These are phyloP conservation scores for Agrilus cyanescens DNA, from an alignment of 2,888 invertebrate species.

Conservation along the genomic window DNA sequence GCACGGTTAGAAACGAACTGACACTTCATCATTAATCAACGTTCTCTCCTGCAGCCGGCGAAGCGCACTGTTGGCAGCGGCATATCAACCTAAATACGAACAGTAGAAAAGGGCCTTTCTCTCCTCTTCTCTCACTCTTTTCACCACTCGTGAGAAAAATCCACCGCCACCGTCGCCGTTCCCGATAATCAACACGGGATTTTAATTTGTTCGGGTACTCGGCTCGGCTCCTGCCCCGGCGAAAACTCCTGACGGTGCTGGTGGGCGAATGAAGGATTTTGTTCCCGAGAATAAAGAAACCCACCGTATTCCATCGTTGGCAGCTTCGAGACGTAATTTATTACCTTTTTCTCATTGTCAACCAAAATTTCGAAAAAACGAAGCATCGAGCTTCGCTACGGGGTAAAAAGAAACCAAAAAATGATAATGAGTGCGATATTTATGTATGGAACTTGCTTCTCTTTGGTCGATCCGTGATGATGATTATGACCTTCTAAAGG, in stretches of 20 bases:
- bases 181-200: slow-evolving; percentile 32
- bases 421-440: no score
- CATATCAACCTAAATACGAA: slow-evolving; percentile 33
- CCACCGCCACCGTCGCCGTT: slow-evolving; percentile 30
- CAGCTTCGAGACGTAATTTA: no score
- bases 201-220: slow-evolving; percentile 30
- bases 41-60: slow-evolving; percentile 31
- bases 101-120: no score
- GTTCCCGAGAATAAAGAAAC: no score
- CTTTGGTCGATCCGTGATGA: no score
- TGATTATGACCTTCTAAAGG: no score
- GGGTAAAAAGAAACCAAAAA: no score
- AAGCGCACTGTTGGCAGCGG: slow-evolving; percentile 29
- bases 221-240: slow-evolving; percentile 8
- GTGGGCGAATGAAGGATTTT: not conserved
- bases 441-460: no score
- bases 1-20: slow-evolving; percentile 35
- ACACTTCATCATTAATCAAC: slow-evolving; percentile 37
- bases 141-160: slow-evolving; percentile 28
- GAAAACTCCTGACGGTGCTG: not conserved
- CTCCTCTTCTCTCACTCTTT: slow-evolving; percentile 23
- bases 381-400: no score
- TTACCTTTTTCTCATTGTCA: no score
- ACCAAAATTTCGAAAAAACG: no score
- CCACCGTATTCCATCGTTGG: no score